Base-by-base conservation (phyloP, 2,888 invertebrate genomes). In the Netelia virgata region DNA sequence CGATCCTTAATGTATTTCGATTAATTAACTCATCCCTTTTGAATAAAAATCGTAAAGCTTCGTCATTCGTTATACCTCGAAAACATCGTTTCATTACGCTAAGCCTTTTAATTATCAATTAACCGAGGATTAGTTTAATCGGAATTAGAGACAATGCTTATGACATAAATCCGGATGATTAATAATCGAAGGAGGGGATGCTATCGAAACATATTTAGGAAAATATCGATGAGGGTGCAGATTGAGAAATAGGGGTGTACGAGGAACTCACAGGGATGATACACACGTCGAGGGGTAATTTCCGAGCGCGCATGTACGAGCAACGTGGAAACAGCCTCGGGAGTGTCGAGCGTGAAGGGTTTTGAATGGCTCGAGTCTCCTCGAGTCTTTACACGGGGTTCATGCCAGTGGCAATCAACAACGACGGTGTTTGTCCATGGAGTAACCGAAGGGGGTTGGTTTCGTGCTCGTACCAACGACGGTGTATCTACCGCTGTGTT, bases 371-470 rank as follows among this genome's bases (percentile, higher is more conserved):
- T 28, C 28, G 5, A 23, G 18, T 41, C 36, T 43, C 66, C 43
- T 23, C 10, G 28, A 77, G 77, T 61, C 68, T 61, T 68, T 53
- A 36, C 36, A 63, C 0, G 23, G 14, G 59, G 66, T 61, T 55
- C 53, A 47, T 63, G 53, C 16, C 10, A 8, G 61, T 61, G 72
- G 53, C 59, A 43, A 78, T 61, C 68, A 53, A 70, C 53, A 69
- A 63, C 68, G 50, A 82, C 59, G 50, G 47, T 77, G 77, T 77
- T 82, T 72, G 77, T 73, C 66, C 77, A 73, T 23, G 72, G 50
- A 68, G 68, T 53, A 77, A 77, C 53, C 61, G 50, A 63, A 70
- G 69, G 59, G 57, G 73, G 28, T 28, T 28, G 28, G 28, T 28
- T 28, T 28, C 28, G 28, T 28, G 28, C 28, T 28, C 28, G 28